These are phyloP conservation scores for Bilobella aurantiaca DNA, from an alignment of 1,140 invertebrate species.

Conservation along the genomic window DNA sequence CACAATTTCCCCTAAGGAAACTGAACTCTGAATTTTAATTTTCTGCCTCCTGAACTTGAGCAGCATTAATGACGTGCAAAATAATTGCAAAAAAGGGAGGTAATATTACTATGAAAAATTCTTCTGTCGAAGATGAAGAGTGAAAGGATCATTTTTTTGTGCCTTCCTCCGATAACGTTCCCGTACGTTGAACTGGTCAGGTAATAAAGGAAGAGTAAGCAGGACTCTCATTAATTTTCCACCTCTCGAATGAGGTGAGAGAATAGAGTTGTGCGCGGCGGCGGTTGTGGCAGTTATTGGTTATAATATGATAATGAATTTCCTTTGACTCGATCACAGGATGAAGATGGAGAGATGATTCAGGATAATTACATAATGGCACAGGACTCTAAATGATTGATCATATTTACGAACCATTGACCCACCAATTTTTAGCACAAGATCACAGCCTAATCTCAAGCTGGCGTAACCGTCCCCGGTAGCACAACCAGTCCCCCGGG, in stretches of 20 bases:
- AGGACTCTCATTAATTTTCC: background rate
- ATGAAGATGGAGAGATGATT: background rate
- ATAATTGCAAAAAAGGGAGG: background rate
- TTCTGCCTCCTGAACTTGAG: background rate
- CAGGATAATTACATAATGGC: conserved; percentile 5
- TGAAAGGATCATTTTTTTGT: background rate
- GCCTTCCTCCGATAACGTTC: background rate
- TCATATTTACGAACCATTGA: conserved; percentile 6
- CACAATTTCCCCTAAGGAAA: background rate
- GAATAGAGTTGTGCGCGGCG: background rate
- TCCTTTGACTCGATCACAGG: background rate
- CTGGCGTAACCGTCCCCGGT: too few relatives aligned
- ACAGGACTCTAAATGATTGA: too few relatives aligned
- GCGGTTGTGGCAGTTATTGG: background rate
- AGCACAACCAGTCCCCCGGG: too few relatives aligned
- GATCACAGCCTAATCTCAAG: too few relatives aligned
- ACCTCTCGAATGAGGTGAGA: background rate
- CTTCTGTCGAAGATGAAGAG: background rate
- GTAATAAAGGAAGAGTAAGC: background rate
- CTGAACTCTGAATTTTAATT: background rate
- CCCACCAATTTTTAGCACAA: conserved; percentile 5
- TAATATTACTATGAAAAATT: background rate
- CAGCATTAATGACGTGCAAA: background rate
- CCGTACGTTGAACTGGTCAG: conserved; percentile 1
- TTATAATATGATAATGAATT: conserved; percentile 2